These are phyloP conservation scores for Ibidorhyncha struthersii DNA, from an alignment of 2,113 vertebrate genomes.

Conservation along the genomic window DNA sequence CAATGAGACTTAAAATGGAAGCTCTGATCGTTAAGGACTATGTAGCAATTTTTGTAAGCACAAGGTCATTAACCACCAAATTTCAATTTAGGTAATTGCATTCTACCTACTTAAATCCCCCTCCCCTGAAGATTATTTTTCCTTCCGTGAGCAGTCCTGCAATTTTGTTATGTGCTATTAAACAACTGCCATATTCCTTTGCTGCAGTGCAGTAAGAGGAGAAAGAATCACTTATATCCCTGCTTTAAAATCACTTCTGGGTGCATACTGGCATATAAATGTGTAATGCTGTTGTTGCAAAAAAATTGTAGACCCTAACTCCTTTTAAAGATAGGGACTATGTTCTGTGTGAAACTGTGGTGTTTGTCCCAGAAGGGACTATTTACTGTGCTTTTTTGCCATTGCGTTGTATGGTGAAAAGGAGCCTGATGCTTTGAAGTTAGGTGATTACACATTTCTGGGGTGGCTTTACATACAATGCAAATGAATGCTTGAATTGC, in stretches of 20 bases:
- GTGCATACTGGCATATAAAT: not conserved
- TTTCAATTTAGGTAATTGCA: constrained; percentile 56
- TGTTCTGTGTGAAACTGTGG: not conserved
- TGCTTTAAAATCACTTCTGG: not conserved
- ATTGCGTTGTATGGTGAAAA: not conserved
- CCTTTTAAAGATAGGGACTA: not conserved
- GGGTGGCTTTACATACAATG: not conserved
- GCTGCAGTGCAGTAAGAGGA: constrained; percentile 40
- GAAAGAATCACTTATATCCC: not conserved
- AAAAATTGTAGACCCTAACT: not conserved
- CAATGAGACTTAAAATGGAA: constrained; percentile 33
- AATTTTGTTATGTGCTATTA: constrained; percentile 36
- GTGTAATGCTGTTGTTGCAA: not conserved
- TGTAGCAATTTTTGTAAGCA: not conserved
- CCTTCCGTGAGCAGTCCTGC: constrained; percentile 4
- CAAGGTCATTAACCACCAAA: constrained; percentile 12
- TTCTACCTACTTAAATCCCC: constrained; percentile 42
- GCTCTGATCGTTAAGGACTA: not conserved
- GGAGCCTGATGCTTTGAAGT: not conserved
- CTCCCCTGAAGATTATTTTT: constrained; percentile 34
- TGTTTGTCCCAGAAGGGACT: not conserved
- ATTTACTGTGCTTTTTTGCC: not conserved
- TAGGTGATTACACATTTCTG: not conserved
- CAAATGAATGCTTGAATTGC: not conserved
- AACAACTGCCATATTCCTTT: constrained; percentile 35